Evolutionary conservation across 2,797 vertebrate species (phyloP), one percentile per base, ranked within the genome.

Genomic region (Synanceia verrucosa): DNA sequence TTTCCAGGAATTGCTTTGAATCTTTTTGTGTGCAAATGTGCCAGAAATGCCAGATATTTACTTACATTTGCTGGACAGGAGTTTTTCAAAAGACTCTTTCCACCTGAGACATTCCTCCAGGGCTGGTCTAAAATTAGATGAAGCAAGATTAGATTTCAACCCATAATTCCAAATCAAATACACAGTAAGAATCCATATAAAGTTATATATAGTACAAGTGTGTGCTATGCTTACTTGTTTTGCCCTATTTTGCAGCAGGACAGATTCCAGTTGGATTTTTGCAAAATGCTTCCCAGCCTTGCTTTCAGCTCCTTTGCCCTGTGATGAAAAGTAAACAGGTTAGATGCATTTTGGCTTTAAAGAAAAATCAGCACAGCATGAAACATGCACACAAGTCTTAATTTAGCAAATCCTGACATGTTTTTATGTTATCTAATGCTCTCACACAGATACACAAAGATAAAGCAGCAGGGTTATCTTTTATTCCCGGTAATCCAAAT

Each of bases 1-100:
- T 47, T 56, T 24, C 28, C 39, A 11, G 18, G 52, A 14, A 57
- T 53, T 13, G 52, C 39, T 41, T 10, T 14, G 1, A 2, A 4
- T 9, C 24, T 18, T 19, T n/a, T 7, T 14, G 3, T 37, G 46
- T 62, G 28, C 1, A 55, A 24, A 34, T 19, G 5, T 23, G 10
- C 9, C 2, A n/a, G 21, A 14, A 9, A 4, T 26, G n/a, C 31
- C 5, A 14, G 55, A 43, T 5, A 12, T 57, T 18, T 43, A 94
- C 97, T 96, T 94, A 99, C 97, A 95, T 96, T 97, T 98, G 87
- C 93, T 97, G 64, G 96, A 94, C 36, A 99, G 92, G 48, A 99
- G 96, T 76, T 96, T 95, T 80, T 98, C 97, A 64, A 99, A 96
- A 1, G 96, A 95, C 77, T 96, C 94, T 66, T 96, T 96, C 97